A percentile compares a stretch with the other conserved stretches of the same genome.
These are phyloP conservation scores for Orussus abietinus DNA, from an alignment of 1,140 invertebrate species.

Conservation along the genomic window DNA sequence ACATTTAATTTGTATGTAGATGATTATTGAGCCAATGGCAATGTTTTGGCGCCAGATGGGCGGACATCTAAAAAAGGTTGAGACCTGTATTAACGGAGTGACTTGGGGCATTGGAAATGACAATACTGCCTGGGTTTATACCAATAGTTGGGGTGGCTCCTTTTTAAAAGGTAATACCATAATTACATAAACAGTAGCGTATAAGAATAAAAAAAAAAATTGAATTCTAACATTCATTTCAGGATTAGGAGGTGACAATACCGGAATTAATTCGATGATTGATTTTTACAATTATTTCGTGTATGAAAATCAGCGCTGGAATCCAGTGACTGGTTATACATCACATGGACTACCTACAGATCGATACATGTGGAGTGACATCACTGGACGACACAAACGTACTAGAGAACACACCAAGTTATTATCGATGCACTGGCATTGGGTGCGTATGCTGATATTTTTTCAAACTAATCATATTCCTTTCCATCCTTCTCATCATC, in stretches of 20 bases:
- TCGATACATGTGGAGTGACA: conserved; percentile 86
- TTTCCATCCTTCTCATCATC: too few relatives aligned
- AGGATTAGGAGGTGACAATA: conserved; percentile 64
- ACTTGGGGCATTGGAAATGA: conserved; percentile 87
- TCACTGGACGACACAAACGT: conserved; percentile 73
- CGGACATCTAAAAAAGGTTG: conserved; percentile 77
- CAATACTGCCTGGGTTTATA: conserved; percentile 79
- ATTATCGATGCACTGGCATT: conserved; percentile 82
- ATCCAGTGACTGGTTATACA: conserved; percentile 83
- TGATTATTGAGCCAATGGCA: conserved; percentile 68
- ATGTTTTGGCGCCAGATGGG: conserved; percentile 81
- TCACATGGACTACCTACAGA: conserved; percentile 82
- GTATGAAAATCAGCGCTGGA: conserved; percentile 94
- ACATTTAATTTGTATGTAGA: conserved; percentile 29
- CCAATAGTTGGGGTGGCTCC: conserved; percentile 79
- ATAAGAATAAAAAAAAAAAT: too few relatives aligned
- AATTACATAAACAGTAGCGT: not conserved
- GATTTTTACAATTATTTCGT: conserved; percentile 82
- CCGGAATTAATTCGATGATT: conserved; percentile 72
- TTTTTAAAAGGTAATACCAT: conserved; percentile 63
- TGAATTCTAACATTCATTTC: conserved; percentile 22
- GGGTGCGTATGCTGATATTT: too few relatives aligned
- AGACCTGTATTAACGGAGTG: conserved; percentile 70
- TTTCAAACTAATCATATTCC: too few relatives aligned
- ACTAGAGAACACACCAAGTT: conserved; percentile 82